Evolutionary conservation across 2,888 invertebrate genomes (phyloP).

Genomic region (Cyclophora punctaria): DNA sequence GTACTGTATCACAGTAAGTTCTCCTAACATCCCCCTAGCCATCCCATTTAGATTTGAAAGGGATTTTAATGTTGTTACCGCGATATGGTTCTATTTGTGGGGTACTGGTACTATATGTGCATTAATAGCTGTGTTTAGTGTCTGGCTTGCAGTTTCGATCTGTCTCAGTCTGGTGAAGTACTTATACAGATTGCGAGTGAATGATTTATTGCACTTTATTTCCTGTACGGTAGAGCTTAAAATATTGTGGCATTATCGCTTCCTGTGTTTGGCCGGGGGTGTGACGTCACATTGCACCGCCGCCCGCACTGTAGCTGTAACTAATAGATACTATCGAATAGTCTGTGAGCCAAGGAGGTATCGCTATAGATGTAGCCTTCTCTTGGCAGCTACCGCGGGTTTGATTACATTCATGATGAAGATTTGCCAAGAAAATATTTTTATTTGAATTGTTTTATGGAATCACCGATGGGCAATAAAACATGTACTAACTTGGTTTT

Average conservation of each 20-base stretch:
- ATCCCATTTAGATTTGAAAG: not conserved
- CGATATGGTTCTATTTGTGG: constrained; percentile 11
- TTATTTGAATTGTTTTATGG: constrained; percentile 1
- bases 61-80: constrained; percentile 2
- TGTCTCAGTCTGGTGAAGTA: constrained; percentile 35
- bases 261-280: constrained; percentile 16
- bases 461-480: too few species aligned
- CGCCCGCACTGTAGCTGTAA: not conserved
- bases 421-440: too few species aligned
- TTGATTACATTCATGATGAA: too few species aligned
- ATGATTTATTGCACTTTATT: constrained; percentile 9
- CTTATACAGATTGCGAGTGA: constrained; percentile 17
- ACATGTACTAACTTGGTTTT: too few species aligned
- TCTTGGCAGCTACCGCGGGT: too few species aligned
- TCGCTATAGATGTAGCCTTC: not conserved
- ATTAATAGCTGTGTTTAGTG: constrained; percentile 21
- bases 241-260: constrained; percentile 5
- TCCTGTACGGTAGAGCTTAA: constrained; percentile 1
- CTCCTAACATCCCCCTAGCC: not conserved
- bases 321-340: not conserved
- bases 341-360: not conserved
- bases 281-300: constrained; percentile 21
- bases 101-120: constrained; percentile 9
- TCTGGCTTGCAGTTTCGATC: constrained; percentile 52
- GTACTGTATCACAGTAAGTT: constrained; percentile 7